Conservation (phyloP, 2,888 invertebrate species). For the Epistrophella euchroma region DNA sequence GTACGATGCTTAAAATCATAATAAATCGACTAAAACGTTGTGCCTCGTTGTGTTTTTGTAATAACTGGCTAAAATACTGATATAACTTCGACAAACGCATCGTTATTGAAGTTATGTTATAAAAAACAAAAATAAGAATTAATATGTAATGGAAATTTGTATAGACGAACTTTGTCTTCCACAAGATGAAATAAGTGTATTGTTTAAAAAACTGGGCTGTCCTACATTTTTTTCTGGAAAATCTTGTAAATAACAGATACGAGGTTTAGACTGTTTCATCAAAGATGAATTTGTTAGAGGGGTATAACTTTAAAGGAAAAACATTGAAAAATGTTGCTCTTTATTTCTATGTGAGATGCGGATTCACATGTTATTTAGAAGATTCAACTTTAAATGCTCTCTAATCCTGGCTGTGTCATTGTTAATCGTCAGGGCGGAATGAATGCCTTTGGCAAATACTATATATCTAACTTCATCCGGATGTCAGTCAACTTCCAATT, state of each 20-base stretch:
- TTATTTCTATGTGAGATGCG: conserved; percentile 31
- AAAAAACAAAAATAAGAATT: too few species aligned
- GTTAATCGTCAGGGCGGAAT: conserved; percentile 38
- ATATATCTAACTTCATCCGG: conserved; percentile 7
- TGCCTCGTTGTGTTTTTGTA: too few species aligned
- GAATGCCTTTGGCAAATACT: conserved; percentile 44
- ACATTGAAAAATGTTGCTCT: conserved; percentile 35
- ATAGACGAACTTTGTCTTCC: too few species aligned
- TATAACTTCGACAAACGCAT: too few species aligned
- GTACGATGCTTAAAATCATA: too few species aligned
- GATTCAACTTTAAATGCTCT: conserved; percentile 63
- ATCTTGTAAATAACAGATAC: not conserved
- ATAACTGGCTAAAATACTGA: too few species aligned
- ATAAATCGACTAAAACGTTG: too few species aligned
- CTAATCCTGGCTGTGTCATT: conserved; percentile 54
- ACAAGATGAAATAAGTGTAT: too few species aligned
- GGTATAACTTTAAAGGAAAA: conserved; percentile 30
- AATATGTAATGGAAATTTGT: too few species aligned
- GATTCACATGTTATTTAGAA: conserved; percentile 66
- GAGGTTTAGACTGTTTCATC: not conserved
- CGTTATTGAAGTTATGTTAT: too few species aligned
- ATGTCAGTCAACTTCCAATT: conserved; percentile 51
- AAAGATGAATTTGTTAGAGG: not conserved
- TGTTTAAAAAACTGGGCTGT: too few species aligned
- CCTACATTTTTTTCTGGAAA: not conserved